Conservation (phyloP, 2,113 vertebrate species). For the Loxodonta africana region DNA sequence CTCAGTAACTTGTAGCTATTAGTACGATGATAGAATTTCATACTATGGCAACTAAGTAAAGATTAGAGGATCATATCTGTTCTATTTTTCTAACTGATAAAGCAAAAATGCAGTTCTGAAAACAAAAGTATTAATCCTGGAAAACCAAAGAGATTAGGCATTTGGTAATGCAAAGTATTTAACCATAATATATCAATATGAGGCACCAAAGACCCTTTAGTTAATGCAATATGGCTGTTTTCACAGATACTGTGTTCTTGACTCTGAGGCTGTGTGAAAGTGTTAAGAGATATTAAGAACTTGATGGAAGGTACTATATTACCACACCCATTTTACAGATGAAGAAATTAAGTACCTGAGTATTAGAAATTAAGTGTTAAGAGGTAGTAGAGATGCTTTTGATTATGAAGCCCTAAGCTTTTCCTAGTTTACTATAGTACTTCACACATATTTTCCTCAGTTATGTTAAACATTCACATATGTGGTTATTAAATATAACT, state of each 20-base stretch:
- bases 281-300: neutral
- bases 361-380: neutral
- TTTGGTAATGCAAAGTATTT: conserved; percentile 54
- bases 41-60: neutral
- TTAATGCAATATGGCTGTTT: neutral
- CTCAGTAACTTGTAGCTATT: neutral
- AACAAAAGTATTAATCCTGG: neutral
- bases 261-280: neutral
- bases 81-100: neutral
- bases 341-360: neutral
- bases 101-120: conserved; percentile 26
- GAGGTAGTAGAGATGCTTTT: neutral
- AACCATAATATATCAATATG: neutral
- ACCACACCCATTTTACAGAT: neutral
- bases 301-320: neutral
- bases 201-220: neutral
- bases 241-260: neutral
- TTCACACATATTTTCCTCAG: neutral
- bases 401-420: neutral
- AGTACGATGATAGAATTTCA: neutral
- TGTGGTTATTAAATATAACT: conserved; percentile 31
- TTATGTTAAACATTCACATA: neutral
- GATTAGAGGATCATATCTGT: conserved; percentile 1
- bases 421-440: neutral
- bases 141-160: conserved; percentile 10